phyloP scores from a whole-genome alignment of 2,888 invertebrate genomes.

The Conus canariensis region DNA sequence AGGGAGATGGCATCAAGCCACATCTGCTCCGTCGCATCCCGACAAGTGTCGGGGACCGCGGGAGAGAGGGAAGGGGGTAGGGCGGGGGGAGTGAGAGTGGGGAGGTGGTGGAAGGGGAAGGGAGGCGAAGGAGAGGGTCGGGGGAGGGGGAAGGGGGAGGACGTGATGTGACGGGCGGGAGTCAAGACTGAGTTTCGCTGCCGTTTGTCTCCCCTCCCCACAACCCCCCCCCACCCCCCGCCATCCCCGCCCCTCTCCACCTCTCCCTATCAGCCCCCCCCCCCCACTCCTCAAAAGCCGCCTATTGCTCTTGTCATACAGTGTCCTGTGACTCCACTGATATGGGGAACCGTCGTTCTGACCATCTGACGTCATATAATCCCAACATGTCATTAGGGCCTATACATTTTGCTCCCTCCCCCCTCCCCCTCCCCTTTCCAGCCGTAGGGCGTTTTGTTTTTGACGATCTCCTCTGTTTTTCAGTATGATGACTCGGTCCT shows the following conservation, averaged over 20 bases:
- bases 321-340: not conserved
- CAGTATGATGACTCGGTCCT: no score
- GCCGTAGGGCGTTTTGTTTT: no score
- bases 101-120: no score
- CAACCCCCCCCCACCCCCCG: no score
- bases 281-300: not conserved
- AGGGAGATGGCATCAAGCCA: conserved; percentile 42
- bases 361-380: not conserved
- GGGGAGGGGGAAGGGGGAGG: no score
- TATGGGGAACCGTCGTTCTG: not conserved
- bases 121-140: not conserved
- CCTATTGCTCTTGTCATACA: not conserved
- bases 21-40: conserved; percentile 39
- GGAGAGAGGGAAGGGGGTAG: not conserved
- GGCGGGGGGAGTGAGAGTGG: no score
- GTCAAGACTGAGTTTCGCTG: not conserved
- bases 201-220: not conserved
- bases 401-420: no score
- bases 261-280: no score
- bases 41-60: conserved; percentile 4
- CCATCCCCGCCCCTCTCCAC: no score
- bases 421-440: no score
- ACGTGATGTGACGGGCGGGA: not conserved
- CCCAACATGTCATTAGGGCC: no score
- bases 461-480: no score